These are phyloP conservation scores for Terebella lapidaria DNA, from an alignment of 2,888 invertebrate genomes.

Conservation along the genomic window DNA sequence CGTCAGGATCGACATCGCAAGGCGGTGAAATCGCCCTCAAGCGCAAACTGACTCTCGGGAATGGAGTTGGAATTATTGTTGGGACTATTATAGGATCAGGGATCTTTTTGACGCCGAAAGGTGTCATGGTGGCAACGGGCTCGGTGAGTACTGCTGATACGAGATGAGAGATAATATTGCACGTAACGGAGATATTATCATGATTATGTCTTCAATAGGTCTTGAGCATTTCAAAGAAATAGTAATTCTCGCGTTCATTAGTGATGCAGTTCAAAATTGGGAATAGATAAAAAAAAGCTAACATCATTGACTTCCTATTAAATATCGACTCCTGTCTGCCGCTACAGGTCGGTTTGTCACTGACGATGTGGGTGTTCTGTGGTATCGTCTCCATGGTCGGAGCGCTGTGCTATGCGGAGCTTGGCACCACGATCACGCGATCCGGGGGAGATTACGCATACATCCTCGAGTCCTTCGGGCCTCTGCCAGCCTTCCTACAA, in stretches of 20 bases:
- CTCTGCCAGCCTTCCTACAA: constrained; percentile 75
- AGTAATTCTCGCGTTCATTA: no score
- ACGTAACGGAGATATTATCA: no score
- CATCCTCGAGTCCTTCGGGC: constrained; percentile 80
- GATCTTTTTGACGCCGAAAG: constrained; percentile 24
- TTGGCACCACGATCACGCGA: constrained; percentile 48
- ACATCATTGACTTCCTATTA: no score
- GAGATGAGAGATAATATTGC: no score
- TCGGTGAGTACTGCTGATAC: constrained; percentile 26
- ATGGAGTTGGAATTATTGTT: constrained; percentile 20
- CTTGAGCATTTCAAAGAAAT: no score
- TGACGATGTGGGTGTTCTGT: constrained; percentile 45
- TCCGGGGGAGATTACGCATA: constrained; percentile 85
- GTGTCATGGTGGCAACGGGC: constrained; percentile 19
- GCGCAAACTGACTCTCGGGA: constrained; percentile 15
- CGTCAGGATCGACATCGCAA: no score
- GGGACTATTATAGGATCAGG: constrained; percentile 25
- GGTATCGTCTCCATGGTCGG: constrained; percentile 48
- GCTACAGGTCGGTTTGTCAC: constrained; percentile 60
- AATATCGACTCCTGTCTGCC: no score
- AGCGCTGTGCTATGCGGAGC: constrained; percentile 51
- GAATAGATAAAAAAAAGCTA: no score
- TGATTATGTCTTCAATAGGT: no score
- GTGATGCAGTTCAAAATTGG: no score
- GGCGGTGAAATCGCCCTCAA: constrained; percentile 17